Evolutionary conservation across 2,797 vertebrate genomes (phyloP).

Genomic region (Apodemus agrarius): DNA sequence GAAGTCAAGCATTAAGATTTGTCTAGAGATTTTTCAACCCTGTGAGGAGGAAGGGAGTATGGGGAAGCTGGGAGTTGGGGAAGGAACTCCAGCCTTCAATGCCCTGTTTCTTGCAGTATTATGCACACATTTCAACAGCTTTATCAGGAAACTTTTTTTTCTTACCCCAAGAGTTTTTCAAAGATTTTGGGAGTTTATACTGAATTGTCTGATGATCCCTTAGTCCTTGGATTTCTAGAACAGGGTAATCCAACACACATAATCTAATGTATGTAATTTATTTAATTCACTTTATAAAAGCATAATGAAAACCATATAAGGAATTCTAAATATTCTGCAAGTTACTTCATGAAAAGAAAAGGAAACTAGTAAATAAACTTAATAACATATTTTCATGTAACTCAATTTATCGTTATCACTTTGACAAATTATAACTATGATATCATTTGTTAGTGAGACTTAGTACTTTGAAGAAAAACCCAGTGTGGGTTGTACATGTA

Average conservation of each 20-base stretch:
- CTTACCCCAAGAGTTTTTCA: neutral
- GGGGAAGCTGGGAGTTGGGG: neutral
- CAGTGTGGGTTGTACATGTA: neutral
- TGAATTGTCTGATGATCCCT: neutral
- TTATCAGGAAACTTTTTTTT: neutral
- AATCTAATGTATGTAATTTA: neutral
- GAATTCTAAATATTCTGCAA: slow-evolving; percentile 30
- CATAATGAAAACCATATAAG: neutral
- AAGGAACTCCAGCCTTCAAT: neutral
- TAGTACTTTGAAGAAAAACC: neutral
- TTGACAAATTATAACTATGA: neutral
- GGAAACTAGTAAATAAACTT: slow-evolving; percentile 12
- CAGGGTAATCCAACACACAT: neutral
- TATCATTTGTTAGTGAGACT: neutral
- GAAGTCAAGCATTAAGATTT: neutral
- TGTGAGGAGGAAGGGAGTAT: neutral
- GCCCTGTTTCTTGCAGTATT: neutral
- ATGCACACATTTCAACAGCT: neutral
- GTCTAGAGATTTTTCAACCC: neutral
- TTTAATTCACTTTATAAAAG: neutral
- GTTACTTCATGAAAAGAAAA: neutral
- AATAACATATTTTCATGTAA: neutral
- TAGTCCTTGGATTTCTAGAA: neutral
- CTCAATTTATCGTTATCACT: neutral
- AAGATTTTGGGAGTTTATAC: neutral